phyloP scores from a whole-genome alignment of 2,797 vertebrate genomes.

The Otolemur crassicaudatus region DNA sequence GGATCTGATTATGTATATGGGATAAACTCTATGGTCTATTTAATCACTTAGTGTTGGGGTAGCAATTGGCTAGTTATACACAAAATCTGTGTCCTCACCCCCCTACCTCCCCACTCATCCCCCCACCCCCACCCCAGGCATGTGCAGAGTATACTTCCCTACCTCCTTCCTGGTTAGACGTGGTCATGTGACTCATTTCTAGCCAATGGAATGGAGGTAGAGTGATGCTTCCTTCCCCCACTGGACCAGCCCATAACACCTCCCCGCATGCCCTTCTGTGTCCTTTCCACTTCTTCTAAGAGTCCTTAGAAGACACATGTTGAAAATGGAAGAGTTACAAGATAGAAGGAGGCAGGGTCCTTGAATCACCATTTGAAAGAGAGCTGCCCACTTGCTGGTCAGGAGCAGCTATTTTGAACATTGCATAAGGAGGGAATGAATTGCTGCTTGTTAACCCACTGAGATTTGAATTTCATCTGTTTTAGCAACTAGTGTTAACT shows the following conservation, averaged over 20 bases:
- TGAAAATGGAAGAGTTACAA: not conserved
- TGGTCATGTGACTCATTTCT: not conserved
- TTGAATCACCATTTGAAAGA: not conserved
- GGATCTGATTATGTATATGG: slow-evolving; percentile 13
- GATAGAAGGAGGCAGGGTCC: not conserved
- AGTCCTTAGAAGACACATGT: not conserved
- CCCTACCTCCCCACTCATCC: no score
- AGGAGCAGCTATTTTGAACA: not conserved
- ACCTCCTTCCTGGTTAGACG: not conserved
- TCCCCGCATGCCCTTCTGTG: not conserved
- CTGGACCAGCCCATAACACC: not conserved
- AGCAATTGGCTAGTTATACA: not conserved
- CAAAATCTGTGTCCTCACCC: not conserved
- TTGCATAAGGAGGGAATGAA: not conserved
- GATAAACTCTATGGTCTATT: not conserved
- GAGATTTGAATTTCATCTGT: not conserved
- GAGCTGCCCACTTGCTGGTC: not conserved
- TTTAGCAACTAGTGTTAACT: not conserved
- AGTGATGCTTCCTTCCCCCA: not conserved
- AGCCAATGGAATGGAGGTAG: not conserved
- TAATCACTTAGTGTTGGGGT: not conserved
- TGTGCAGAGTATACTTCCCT: not conserved
- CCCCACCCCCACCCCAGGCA: not conserved
- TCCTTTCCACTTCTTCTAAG: not conserved
- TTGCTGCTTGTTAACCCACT: not conserved